Base-by-base conservation (phyloP, 1,140 invertebrate genomes). In the Calycopis cecrops region DNA sequence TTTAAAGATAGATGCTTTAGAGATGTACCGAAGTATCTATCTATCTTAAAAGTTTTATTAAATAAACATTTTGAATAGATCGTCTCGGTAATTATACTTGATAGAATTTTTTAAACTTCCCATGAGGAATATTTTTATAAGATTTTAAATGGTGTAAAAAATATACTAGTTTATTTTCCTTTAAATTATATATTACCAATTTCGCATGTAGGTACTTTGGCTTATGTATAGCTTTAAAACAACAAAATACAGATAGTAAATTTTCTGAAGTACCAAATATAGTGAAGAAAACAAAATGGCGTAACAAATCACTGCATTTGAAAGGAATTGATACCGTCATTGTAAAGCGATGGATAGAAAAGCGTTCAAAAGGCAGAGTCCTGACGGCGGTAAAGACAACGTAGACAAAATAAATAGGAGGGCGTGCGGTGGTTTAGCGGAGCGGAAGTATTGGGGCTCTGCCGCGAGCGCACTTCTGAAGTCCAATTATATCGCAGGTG, bases 331-430 rank as follows among this genome's bases (percentile, higher is more conserved):
- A 80, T 83, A 76, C 69, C 75, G 73, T 81, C 70, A 73, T 76
- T 79, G 74, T 79, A 79, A 77, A 76, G 68, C 69, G 65, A 71
- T 57, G 65, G 73, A 81, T 80, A 65, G 73, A 77, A 78, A 77
- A 80, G 63, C 75, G 78, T 81, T 82, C 79, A 83, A 80, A 78
- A 82, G 73, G 69, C 71, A 73, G 63, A 63, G 61, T 60, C 65
- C 64, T 77, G 77, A 82, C 79, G 83, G 73, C 70, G 69, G 71
- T 69, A 81, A 77, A 84, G 83, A 85, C 76, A 82, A 79, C 73
- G 71, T 66, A 84, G 73, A 79, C 78, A 75, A 83, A 86, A 86
- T 80, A 85, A 86, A 86, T 85, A 80, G 76, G 76, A 75, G 78
- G 76, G 76, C 65, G 73, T 73, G 67, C 67, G 69, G 67, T 60